Evolutionary conservation across 2,888 invertebrate genomes (phyloP).

Genomic region (Stenodema calcarata): DNA sequence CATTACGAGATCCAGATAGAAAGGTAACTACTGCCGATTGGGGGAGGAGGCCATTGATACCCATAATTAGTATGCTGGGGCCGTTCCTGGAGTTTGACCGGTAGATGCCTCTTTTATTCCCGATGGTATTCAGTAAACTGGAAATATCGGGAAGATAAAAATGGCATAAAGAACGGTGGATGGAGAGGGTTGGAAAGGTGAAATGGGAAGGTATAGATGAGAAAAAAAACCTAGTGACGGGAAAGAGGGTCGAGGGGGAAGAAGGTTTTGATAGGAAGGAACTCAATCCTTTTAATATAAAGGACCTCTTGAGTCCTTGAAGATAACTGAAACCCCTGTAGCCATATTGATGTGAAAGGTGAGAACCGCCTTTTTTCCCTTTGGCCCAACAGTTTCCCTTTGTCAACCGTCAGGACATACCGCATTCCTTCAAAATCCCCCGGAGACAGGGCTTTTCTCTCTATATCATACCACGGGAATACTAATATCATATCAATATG

Average conservation of each 20-base stretch:
- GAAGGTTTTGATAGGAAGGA: slow-evolving; percentile 44
- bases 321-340: slow-evolving; percentile 48
- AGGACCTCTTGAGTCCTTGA: slow-evolving; percentile 45
- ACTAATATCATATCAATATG: not conserved
- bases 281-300: slow-evolving; percentile 49
- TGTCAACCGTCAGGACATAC: not conserved
- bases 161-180: not conserved
- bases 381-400: slow-evolving; percentile 1
- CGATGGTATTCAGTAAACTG: not conserved
- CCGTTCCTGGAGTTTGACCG: slow-evolving; percentile 10
- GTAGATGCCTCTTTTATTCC: not conserved
- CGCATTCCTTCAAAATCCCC: not conserved
- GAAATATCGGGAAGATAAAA: slow-evolving; percentile 35
- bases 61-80: slow-evolving; percentile 29
- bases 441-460: not conserved
- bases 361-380: slow-evolving; percentile 33
- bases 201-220: slow-evolving; percentile 24
- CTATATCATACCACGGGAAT: not conserved
- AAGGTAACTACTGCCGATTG: slow-evolving; percentile 20
- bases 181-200: slow-evolving; percentile 21
- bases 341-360: slow-evolving; percentile 49
- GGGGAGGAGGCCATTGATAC: slow-evolving; percentile 20
- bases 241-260: not conserved
- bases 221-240: not conserved
- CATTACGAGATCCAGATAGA: not conserved